Percentiles rank a stretch among this genome's conserved stretches.
Conservation (phyloP, 92 coral and sea anemone genomes). For the Parazoanthus darwini region DNA sequence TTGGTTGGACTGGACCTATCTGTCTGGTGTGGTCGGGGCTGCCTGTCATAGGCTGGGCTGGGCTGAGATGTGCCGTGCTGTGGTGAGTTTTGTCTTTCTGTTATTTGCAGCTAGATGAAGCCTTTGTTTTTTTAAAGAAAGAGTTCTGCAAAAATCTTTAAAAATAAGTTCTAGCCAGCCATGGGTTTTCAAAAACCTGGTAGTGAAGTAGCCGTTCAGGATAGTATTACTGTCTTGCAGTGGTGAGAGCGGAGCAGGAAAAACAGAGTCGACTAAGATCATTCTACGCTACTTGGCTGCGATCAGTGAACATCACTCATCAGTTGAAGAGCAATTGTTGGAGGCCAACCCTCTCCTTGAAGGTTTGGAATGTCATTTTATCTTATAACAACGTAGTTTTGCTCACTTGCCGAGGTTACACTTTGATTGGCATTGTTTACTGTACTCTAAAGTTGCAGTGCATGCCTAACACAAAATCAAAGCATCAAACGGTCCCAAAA, state of each 20-base stretch:
- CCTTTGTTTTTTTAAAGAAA: no score
- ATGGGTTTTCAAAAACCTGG: not conserved
- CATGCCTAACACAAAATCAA: no score
- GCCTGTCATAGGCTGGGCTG: no score
- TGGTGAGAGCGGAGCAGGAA: constrained; percentile 99
- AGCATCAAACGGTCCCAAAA: no score
- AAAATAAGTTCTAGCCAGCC: no score
- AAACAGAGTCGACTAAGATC: constrained; percentile 95
- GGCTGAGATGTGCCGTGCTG: no score
- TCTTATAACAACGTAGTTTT: not conserved
- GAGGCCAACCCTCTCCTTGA: constrained; percentile 95
- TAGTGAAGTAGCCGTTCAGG: not conserved
- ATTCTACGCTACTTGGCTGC: constrained; percentile 86
- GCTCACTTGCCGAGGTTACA: not conserved
- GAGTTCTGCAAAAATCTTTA: no score
- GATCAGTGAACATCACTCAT: constrained; percentile 87
- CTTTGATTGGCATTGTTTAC: no score
- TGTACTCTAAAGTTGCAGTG: no score
- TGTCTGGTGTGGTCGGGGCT: no score
- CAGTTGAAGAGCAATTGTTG: constrained; percentile 86
- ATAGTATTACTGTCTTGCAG: constrained; percentile 42
- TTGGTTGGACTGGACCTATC: no score
- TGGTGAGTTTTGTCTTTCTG: no score
- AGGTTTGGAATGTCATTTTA: constrained; percentile 45
- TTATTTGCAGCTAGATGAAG: not conserved